Evolutionary conservation across 2,797 vertebrate species (phyloP), one percentile per base, ranked within the genome.

Genomic region (Enteromius mattozi): DNA sequence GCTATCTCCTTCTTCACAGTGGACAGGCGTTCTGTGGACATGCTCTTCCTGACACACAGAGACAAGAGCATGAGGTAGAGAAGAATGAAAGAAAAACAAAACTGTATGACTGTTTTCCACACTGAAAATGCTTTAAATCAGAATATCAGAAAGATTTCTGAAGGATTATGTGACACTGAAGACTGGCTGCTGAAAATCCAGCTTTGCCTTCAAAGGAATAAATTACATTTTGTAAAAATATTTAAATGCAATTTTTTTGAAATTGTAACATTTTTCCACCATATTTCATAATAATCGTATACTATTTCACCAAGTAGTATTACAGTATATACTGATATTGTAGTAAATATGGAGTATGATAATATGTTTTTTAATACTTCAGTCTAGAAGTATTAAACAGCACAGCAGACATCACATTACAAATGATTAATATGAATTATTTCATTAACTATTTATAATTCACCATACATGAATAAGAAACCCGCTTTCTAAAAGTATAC

Each of bases 11-110:
- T 93, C 88, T 94, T 96, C 80, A 94, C 91, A 0, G 94, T 93
- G 84, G 96, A 96, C 35, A 97, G 95, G 16, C 96, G 96, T 86
- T 98, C 97, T 2, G 96, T 97, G 13, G 97, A 97, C 93, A 96
- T 92, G 56, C 96, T 96, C 87, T 96, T 96, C 84, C 96, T 96
- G 82, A 89, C 84, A 66, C 45, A 85, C 2, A 66, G 16, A 87
- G 40, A 85, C n/a, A 70, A 79, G 14, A 59, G 37, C 27, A 51
- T 54, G 47, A 77, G 16, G 51, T 19, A 61, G 17, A 85, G n/a
- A 24, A 65, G 27, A 70, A 49, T 30, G 35, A 76, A 80, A 71
- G 14, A 56, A 80, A 7, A 24, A 40, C 16, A 81, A 56, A 37
- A 40, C 21, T 24, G 9, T 1, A 24, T 9, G 8, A 30, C 27